phyloP scores from a whole-genome alignment of 2,797 vertebrate genomes.

The Liasis olivaceus region DNA sequence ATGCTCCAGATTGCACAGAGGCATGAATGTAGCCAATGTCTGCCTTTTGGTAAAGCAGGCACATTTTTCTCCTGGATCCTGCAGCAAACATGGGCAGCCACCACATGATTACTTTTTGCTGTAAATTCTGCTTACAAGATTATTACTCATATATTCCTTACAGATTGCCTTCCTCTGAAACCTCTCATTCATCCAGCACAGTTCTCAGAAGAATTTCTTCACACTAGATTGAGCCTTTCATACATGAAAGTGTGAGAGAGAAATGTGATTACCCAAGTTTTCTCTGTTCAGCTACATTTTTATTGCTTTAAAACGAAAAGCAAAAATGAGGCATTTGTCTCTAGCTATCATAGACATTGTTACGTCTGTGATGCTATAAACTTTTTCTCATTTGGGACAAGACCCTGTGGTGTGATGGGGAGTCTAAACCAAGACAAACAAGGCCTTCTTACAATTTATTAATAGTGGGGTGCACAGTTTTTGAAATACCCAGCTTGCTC shows the following conservation, averaged over 20 bases:
- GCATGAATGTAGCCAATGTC: neutral
- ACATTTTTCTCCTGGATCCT: neutral
- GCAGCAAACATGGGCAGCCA: neutral
- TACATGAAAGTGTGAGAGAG: neutral
- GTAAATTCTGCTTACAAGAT: neutral
- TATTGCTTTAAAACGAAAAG: neutral
- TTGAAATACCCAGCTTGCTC: neutral
- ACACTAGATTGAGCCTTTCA: neutral
- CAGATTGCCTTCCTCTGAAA: neutral
- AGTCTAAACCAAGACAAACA: neutral
- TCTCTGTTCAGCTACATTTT: neutral
- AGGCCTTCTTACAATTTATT: rapidly evolving
- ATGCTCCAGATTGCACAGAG: neutral
- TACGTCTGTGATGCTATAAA: neutral
- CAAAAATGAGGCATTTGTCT: neutral
- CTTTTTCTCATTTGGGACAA: neutral
- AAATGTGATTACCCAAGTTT: neutral
- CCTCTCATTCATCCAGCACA: neutral
- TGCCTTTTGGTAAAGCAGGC: neutral
- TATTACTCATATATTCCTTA: neutral
- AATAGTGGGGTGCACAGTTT: neutral
- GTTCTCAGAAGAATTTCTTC: neutral
- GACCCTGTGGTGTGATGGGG: neutral
- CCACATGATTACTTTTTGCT: neutral
- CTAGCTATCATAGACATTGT: neutral